Conservation (phyloP, 2,113 vertebrate genomes). For the Rhinopomastus cyanomelas region DNA sequence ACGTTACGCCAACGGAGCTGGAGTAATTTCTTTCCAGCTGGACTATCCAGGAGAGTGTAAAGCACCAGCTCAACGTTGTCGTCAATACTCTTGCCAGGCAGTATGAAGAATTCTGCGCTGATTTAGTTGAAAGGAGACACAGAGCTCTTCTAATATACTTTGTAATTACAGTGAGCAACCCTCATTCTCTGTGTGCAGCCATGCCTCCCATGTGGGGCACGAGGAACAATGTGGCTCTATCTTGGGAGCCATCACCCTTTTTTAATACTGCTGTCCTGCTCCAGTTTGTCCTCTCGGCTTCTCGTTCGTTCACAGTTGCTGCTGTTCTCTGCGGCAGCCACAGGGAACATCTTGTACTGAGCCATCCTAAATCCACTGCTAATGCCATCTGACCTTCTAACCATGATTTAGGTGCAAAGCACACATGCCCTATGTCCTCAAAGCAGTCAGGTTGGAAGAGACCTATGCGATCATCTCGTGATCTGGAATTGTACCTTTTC, state of each 20-base stretch:
- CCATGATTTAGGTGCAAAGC: neutral
- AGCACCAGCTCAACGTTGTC: neutral
- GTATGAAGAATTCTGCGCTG: neutral
- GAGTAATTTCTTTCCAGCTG: neutral
- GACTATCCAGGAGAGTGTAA: neutral
- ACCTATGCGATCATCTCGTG: too few relatives aligned
- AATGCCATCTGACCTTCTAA: neutral
- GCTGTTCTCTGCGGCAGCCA: neutral
- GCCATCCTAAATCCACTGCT: neutral
- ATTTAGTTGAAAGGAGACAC: conserved; percentile 20
- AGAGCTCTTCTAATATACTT: neutral
- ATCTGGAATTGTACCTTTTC: neutral
- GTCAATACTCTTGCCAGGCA: neutral
- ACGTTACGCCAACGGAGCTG: neutral
- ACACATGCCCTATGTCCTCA: neutral
- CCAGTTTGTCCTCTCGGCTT: neutral
- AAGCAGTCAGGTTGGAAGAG: too few relatives aligned
- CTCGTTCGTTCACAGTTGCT: neutral
- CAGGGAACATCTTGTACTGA: neutral
- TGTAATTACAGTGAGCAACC: neutral
- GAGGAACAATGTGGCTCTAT: neutral
- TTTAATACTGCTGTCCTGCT: neutral
- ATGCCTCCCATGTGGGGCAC: neutral
- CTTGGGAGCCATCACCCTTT: neutral
- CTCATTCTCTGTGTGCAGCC: conserved; percentile 27